Evolutionary conservation across 1,140 invertebrate genomes (phyloP).

Genomic region (Drosophila melanogaster): Release_6_plus_ISO1_MT NT_033777.3:7615001-7615500

Average conservation of each 20-base stretch:
- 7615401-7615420: conserved; percentile 79
- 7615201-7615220: neutral
- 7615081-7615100: neutral
- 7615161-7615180: no score
- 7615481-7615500: conserved; percentile 28
- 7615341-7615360: conserved; percentile 28
- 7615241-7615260: conserved; percentile 56
- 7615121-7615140: no score
- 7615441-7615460: conserved; percentile 45
- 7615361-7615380: conserved; percentile 36
- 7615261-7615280: conserved; percentile 45
- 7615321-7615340: conserved; percentile 36
- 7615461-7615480: conserved; percentile 39
- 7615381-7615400: conserved; percentile 75
- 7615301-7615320: conserved; percentile 42
- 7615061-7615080: neutral
- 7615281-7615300: conserved; percentile 44
- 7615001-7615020: conserved; percentile 34
- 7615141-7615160: no score
- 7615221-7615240: conserved; percentile 58
- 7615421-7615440: conserved; percentile 65
- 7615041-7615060: neutral
- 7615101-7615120: neutral
- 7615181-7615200: no score
- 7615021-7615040: conserved; percentile 21